Evolutionary conservation across 2,888 invertebrate species (phyloP).

Genomic region (Xestoiulus laeticollis): DNA sequence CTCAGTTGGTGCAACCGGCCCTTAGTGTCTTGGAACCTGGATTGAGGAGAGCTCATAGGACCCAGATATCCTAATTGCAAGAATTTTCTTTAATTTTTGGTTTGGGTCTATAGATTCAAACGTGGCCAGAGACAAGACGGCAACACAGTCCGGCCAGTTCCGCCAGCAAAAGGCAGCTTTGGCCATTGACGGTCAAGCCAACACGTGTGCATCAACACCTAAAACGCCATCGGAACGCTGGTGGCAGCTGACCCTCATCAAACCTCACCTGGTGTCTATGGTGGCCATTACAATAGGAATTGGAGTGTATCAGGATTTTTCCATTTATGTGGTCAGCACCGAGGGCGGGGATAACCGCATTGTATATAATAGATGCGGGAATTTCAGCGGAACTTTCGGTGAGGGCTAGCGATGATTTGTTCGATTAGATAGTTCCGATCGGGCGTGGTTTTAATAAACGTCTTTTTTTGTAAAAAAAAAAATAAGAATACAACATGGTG

Average conservation of each 20-base stretch:
- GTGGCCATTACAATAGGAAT: conserved; percentile 60
- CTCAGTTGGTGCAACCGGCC: no score
- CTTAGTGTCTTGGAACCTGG: no score
- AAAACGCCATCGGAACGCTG: conserved; percentile 60
- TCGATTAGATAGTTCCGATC: no score
- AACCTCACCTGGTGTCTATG: conserved; percentile 58
- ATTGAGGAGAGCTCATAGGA: no score
- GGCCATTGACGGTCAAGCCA: conserved; percentile 61
- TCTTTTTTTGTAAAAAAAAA: no score
- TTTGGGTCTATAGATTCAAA: conserved; percentile 58
- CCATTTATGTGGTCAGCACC: conserved; percentile 58
- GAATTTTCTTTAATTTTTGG: conserved; percentile 1
- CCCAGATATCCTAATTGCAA: no score
- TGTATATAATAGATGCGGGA: conserved; percentile 60
- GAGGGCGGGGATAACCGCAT: conserved; percentile 59
- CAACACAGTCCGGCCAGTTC: conserved; percentile 59
- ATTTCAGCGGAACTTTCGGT: conserved; percentile 60
- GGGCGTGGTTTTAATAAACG: no score
- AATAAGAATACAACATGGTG: conserved; percentile 49
- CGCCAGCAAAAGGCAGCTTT: conserved; percentile 60
- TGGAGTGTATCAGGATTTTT: conserved; percentile 57
- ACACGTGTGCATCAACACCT: conserved; percentile 62
- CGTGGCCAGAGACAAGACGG: conserved; percentile 57
- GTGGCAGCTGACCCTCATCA: conserved; percentile 61
- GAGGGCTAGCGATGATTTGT: no score